These are phyloP conservation scores for Ernsta delagoae DNA, from an alignment of 2,888 invertebrate species.

Conservation along the genomic window DNA sequence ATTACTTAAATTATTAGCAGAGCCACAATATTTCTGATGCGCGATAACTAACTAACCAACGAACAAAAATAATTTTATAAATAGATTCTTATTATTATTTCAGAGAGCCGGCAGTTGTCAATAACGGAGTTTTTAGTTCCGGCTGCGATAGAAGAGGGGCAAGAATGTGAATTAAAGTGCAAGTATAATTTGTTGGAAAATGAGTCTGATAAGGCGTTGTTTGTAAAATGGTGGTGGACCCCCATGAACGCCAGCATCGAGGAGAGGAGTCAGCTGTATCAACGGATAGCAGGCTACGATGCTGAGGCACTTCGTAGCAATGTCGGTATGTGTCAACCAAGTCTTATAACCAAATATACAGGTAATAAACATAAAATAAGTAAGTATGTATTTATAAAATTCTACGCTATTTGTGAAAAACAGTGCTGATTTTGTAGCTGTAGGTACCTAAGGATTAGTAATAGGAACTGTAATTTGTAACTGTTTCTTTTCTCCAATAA, in stretches of 20 bases:
- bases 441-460: too few species aligned
- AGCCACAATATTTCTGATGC: too few species aligned
- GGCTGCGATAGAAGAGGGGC: conserved; percentile 53
- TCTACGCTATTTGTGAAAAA: too few species aligned
- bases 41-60: too few species aligned
- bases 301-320: conserved; percentile 49
- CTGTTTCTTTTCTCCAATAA: too few species aligned
- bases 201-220: conserved; percentile 51
- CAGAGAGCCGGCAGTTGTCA: conserved; percentile 63
- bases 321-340: conserved; percentile 50
- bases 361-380: too few species aligned
- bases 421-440: too few species aligned
- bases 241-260: conserved; percentile 50
- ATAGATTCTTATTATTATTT: background rate
- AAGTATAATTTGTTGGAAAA: conserved; percentile 49
- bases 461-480: too few species aligned
- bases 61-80: too few species aligned
- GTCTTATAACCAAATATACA: background rate
- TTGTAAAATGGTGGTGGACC: conserved; percentile 74
- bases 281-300: conserved; percentile 53
- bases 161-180: conserved; percentile 60
- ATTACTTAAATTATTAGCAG: too few species aligned
- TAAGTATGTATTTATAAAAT: too few species aligned
- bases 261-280: conserved; percentile 58
- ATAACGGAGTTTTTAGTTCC: conserved; percentile 70